Evolutionary conservation across 2,888 invertebrate genomes (phyloP).

Genomic region (Eilema depressum): DNA sequence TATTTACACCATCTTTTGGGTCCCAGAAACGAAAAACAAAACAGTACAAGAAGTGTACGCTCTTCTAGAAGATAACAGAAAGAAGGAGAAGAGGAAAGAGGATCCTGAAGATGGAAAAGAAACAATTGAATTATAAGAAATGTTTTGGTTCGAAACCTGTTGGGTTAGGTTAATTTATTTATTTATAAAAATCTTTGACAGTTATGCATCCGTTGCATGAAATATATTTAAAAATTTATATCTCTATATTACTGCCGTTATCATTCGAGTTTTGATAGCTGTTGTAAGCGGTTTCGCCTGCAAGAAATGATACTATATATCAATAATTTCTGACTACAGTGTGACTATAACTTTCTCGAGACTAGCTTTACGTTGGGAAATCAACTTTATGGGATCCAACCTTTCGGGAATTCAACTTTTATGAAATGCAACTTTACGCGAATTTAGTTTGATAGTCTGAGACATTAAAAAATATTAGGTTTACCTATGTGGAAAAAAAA

Average conservation of each 20-base stretch:
- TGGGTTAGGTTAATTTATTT: conserved; percentile 17
- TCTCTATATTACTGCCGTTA: neutral
- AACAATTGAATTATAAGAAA: conserved; percentile 72
- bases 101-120: conserved; percentile 70
- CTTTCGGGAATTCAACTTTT: too few species aligned
- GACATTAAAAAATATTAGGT: too few species aligned
- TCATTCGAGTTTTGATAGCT: neutral
- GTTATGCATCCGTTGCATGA: neutral
- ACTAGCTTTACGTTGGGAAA: too few species aligned
- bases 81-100: conserved; percentile 75
- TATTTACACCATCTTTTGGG: conserved; percentile 78
- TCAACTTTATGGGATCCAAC: too few species aligned
- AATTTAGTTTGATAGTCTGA: too few species aligned
- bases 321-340: neutral
- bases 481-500: too few species aligned
- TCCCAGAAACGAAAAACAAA: conserved; percentile 80
- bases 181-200: neutral
- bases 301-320: neutral
- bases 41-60: conserved; percentile 80
- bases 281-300: neutral
- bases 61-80: conserved; percentile 70
- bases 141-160: conserved; percentile 30
- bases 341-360: neutral
- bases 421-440: too few species aligned
- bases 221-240: neutral